Base-by-base conservation (phyloP, 2,797 vertebrate genomes). In the Helicolenus hilgendorfi region DNA sequence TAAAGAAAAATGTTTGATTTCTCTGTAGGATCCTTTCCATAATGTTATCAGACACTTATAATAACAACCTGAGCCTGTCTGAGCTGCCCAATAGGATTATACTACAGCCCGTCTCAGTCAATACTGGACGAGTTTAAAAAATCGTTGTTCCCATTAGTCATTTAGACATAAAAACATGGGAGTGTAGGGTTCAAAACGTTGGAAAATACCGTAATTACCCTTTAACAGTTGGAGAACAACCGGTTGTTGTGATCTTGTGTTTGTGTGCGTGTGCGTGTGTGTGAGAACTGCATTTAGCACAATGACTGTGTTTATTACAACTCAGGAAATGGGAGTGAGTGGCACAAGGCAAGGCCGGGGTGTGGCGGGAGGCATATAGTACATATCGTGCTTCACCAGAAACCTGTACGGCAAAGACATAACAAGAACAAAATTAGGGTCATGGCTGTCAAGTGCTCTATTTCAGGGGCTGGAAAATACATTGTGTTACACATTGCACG, bases 311-410 rank as follows among this genome's bases (percentile, higher is more conserved):
- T 78, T 65, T 78, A 38, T 84, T 70, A 67, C 73, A 78, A 33
- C 18, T 77, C 68, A 81, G 84, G 87, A 91, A 91, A 69, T 73
- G 35, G 69, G 79, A 90, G 63, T 31, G 26, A 60, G 26, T 79
- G 64, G 45, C 45, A 80, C 20, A 77, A 75, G 27, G 38, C 13
- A 69, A 68, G 18, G 79, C 55, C 31, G 7, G 68, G 81, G 72
- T 87, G 73, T 36, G 53, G 60, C 31, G 31, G 56, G 36, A 76
- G 31, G 62, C 29, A 38, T 65, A 36, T 26, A 24, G 29, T 62
- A 63, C 38, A 84, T 67, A n/a, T 31, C 27, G 67, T 83, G 7
- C 55, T 41, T 78, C n/a, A 64, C 1, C 41, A 55, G 26, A 83
- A 84, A 72, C 59, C 29, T 62, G 63, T 55, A 26, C n/a, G 4